Evolutionary conservation across 2,797 vertebrate species (phyloP), one percentile per base, ranked within the genome.

Genomic region (Leucoraja ocellata): DNA sequence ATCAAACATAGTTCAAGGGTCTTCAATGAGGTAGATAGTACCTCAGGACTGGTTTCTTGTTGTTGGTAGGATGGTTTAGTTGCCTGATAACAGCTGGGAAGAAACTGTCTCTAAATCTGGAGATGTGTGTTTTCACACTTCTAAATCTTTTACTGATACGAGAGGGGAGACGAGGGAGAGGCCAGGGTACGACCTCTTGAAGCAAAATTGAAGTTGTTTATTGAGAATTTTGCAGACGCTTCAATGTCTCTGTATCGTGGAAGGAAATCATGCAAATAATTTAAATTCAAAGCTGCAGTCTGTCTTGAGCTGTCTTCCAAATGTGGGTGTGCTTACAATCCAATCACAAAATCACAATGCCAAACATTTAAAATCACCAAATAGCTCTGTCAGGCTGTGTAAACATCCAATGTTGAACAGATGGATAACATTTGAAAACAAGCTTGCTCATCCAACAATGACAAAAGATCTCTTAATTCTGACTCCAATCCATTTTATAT

Each of bases 311-410:
- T 71, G 54, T 25, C 9, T 63, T 21, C n/a, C 86, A 90, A 83
- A 68, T 39, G 63, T 91, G 86, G 86, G n/a, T 39, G 86, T 91
- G 63, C 32, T 91, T 71, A 91, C 65, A 39, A 65, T 91, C 32
- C 86, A 71, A 91, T 91, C 86, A 65, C 63, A 91, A 54, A 36
- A 9, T 39, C 68, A 91, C 36, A 54, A 14, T 18, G 7, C 23
- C 86, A 91, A 91, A 1, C 65, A 91, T 36, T 68, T 18, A 68
- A 54, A 36, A 8, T 39, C 68, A 91, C 36, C n/a, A 65, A 71
- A 91, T 91, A 91, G 36, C 65, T 91, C 54, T 91, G 63, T 71
- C n/a, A 71, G 86, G n/a, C 63, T 91, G 32, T 71, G 65, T 39
- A 71, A 71, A 65, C 86, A 65, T 10, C 32, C 63, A 91, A 91